Conservation (phyloP, 2,888 invertebrate species). For the Anthoptus insignis region DNA sequence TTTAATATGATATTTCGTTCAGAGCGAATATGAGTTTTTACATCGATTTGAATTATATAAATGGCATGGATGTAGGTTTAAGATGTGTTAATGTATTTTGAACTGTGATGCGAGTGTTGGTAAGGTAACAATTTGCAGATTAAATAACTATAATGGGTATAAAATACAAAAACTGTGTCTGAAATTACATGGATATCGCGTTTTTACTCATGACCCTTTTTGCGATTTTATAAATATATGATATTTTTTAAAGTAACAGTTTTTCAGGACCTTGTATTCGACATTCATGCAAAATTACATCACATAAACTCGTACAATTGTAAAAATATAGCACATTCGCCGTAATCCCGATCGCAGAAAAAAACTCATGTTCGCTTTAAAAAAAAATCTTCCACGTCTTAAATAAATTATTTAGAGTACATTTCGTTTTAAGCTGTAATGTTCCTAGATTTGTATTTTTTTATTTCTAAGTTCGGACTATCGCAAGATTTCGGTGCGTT, state of each 20-base stretch:
- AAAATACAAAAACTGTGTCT: too few species aligned
- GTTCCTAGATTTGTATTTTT: conserved; percentile 83
- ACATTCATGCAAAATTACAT: too few species aligned
- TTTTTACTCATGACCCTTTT: too few species aligned
- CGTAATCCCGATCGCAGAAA: conserved; percentile 5
- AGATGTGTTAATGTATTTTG: too few species aligned
- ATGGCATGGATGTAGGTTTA: too few species aligned
- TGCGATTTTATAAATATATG: too few species aligned
- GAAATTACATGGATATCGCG: too few species aligned
- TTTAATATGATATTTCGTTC: conserved; percentile 24
- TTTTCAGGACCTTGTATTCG: too few species aligned
- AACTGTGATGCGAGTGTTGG: too few species aligned
- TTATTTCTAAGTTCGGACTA: conserved; percentile 53
- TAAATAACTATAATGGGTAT: too few species aligned
- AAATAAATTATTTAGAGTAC: conserved; percentile 77
- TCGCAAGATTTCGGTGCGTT: conserved; percentile 34
- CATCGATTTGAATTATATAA: background rate
- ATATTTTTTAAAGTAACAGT: too few species aligned
- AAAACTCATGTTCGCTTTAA: conserved; percentile 10
- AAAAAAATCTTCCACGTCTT: conserved; percentile 60
- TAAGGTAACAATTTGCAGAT: too few species aligned
- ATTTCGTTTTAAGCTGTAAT: conserved; percentile 77
- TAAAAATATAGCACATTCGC: background rate
- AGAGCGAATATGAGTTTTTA: conserved; percentile 17
- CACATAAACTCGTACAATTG: background rate